A percentile compares a stretch with the other conserved stretches of the same genome.
phyloP scores from a whole-genome alignment of 2,888 invertebrate genomes.

The Sminthurides aquaticus region DNA sequence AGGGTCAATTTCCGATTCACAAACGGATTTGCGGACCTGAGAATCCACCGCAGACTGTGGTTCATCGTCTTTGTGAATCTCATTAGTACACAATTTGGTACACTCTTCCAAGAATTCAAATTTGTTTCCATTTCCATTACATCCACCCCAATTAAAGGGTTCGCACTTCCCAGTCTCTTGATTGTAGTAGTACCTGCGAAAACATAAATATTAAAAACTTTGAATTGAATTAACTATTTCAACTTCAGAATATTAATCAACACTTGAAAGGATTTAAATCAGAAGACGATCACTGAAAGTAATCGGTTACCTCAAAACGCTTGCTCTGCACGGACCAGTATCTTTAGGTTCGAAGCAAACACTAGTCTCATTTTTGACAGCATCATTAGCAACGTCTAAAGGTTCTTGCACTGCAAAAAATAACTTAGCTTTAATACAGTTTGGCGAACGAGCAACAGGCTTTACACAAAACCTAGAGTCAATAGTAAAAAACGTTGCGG shows the following conservation, averaged over 20 bases:
- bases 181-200: slow-evolving; percentile 19
- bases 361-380: background rate
- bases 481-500: no score
- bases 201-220: background rate
- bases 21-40: background rate
- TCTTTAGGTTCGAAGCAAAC: slow-evolving; percentile 25
- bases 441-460: no score
- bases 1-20: background rate
- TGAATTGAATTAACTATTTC: background rate
- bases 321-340: slow-evolving; percentile 31
- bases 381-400: background rate
- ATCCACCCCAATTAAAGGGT: slow-evolving; percentile 37
- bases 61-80: background rate
- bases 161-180: slow-evolving; percentile 25
- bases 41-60: background rate
- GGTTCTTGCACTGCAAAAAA: background rate
- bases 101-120: slow-evolving; percentile 18
- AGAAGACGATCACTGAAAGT: background rate
- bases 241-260: background rate
- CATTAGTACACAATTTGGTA: background rate
- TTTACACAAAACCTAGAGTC: background rate
- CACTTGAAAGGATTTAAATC: background rate
- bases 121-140: slow-evolving; percentile 26
- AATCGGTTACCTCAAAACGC: slow-evolving; percentile 29
- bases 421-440: no score